phyloP scores from a whole-genome alignment of 1,140 invertebrate genomes.

The Euschistus heros region DNA sequence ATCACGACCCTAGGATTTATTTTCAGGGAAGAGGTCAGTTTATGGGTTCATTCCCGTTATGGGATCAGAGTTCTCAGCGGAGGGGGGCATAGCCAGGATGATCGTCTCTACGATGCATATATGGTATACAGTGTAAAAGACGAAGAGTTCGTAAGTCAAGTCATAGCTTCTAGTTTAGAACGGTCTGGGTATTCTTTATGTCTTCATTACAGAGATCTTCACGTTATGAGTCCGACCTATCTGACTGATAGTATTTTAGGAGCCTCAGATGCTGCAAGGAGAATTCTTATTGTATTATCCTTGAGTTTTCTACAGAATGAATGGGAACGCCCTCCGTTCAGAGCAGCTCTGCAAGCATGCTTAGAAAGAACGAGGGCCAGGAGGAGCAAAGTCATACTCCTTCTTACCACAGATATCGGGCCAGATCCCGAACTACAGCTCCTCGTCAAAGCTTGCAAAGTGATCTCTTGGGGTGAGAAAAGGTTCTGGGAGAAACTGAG shows the following conservation, averaged over 20 bases:
- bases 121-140: conserved; percentile 78
- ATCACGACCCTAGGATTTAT: conserved; percentile 58
- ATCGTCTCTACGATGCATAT: conserved; percentile 75
- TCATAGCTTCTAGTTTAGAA: conserved; percentile 68
- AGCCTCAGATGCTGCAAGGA: conserved; percentile 59
- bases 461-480: conserved; percentile 73
- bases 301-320: conserved; percentile 61
- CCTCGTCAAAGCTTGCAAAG: conserved; percentile 70
- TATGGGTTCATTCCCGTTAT: conserved; percentile 63
- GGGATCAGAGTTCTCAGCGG: conserved; percentile 58
- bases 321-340: conserved; percentile 59
- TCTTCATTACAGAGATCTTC: conserved; percentile 62
- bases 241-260: conserved; percentile 63
- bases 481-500: conserved; percentile 83
- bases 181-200: conserved; percentile 59
- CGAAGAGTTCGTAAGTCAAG: conserved; percentile 64
- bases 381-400: conserved; percentile 61
- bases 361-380: conserved; percentile 40
- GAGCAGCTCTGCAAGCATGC: conserved; percentile 52
- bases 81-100: conserved; percentile 44
- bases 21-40: conserved; percentile 59
- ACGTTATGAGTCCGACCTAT: conserved; percentile 47
- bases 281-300: conserved; percentile 61
- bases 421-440: conserved; percentile 72
- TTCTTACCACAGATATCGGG: conserved; percentile 53